These are phyloP conservation scores for Pantherophis guttatus DNA, from an alignment of 2,113 vertebrate species.

Conservation along the genomic window DNA sequence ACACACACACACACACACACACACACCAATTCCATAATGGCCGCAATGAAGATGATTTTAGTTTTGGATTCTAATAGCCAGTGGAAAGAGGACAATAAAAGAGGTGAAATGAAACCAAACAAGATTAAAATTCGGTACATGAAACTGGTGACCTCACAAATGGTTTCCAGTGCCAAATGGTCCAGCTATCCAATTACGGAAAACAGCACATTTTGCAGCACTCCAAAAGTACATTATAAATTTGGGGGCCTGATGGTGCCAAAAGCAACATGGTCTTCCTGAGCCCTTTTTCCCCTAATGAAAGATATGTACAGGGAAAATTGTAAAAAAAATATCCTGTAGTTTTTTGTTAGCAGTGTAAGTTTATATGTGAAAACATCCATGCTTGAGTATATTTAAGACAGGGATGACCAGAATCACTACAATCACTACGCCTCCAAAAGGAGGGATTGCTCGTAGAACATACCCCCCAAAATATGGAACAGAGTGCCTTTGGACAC, in stretches of 20 bases:
- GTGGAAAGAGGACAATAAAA: constrained; percentile 35
- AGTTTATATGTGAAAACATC: neutral
- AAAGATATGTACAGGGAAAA: neutral
- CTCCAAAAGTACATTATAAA: constrained; percentile 17
- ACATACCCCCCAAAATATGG: neutral
- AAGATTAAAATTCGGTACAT: constrained; percentile 28
- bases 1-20: neutral
- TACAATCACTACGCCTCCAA: neutral
- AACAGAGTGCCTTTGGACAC: neutral
- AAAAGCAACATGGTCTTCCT: constrained; percentile 14
- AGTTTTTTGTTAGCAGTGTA: neutral
- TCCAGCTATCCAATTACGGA: constrained; percentile 36
- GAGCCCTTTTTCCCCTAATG: constrained; percentile 3
- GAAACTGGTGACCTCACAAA: neutral
- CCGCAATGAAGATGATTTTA: constrained; percentile 15
- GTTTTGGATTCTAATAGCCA: constrained; percentile 37
- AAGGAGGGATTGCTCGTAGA: neutral
- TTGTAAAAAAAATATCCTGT: neutral
- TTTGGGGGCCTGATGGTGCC: neutral
- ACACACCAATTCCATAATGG: neutral
- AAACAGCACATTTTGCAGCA: constrained; percentile 23
- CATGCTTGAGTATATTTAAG: neutral
- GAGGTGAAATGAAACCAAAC: constrained; percentile 38
- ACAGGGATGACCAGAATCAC: neutral
- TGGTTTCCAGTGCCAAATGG: neutral